Evolutionary conservation across 1,140 invertebrate species (phyloP), one percentile per base, ranked within the genome.

Genomic region (Microvelia longipes): DNA sequence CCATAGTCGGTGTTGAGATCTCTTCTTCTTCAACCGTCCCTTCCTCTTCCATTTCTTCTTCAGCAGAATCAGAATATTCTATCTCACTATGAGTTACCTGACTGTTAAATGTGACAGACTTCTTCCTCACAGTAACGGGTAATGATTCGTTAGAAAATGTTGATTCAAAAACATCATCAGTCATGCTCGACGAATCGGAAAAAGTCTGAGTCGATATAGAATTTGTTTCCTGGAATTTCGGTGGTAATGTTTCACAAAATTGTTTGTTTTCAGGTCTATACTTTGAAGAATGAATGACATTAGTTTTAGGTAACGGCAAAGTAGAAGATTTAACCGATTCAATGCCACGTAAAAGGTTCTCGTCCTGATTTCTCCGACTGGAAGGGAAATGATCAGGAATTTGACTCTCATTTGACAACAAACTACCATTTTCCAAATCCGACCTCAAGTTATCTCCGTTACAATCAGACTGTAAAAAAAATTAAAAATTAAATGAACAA

Each of bases 41-140:
- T 30, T 61, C 68, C 25, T 68, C 67, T 50, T 69, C 28, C 30
- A n/a, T 68, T 60, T 27, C 25, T 35, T 24, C 67, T n/a, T 68
- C 35, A 15, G 2, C 24, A 25, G 35, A 50, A 50, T 50, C 35
- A 19, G 35, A 50, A 50, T 50, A 50, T 50, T 50, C 35, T 11
- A 50, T 50, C 35, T 50, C 35, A 50, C 35, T 50, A 50, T 50
- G 35, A 11, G 35, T 50, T 5, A 50, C 35, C 35, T 11, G 35
- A 50, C 35, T 50, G 35, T 50, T 19, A 19, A 50, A 50, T 11
- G 35, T 50, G 19, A 50, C 35, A 5, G 35, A 50, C 19, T 50
- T 50, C 35, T 50, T 50, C 19, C 35, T 50, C 5, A 50, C 19
- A 11, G 5, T 19, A 5, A 11, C 19, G 19, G 19, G 35, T 11